Evolutionary conservation across 2,113 vertebrate species (phyloP), one percentile per base, ranked within the genome.

Genomic region (Seriola quinqueradiata): DNA sequence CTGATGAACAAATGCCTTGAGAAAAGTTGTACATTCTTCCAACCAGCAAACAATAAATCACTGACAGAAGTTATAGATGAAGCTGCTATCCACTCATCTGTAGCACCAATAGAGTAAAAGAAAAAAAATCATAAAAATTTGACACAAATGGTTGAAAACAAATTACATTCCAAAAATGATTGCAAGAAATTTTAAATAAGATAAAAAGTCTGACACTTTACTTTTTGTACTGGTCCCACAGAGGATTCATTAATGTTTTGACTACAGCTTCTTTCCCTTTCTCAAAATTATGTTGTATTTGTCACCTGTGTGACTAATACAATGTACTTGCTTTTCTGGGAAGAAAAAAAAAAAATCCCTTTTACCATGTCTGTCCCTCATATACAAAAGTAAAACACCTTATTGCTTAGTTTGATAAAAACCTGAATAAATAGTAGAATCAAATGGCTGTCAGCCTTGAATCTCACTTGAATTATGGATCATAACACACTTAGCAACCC

Each of bases 331-430:
- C 32, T 25, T 68, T 78, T 70, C 4, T 10, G 0, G 7, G 9
- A 19, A 2, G 11, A 8, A 12, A 2, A 52, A 14, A 14, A 59
- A 38, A 55, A 14, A 42, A 25, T 65, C 70, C 70, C 57, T 81
- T 79, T 81, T 44, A 75, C 23, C 7, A 5, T 66, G n/a, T 65
- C 6, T 57, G 11, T 52, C 66, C 66, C 34, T 84, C 16, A 17
- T 55, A 12, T 58, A 40, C n/a, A 78, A 54, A 67, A 54, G 4
- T 14, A 17, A 38, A 79, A 73, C 5, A n/a, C 3, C 1, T 19
- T 36, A 63, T 72, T 81, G n/a, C 54, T 57, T 9, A 8, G 34
- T 66, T 76, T 66, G 10, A 73, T 60, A 40, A 76, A 69, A 65
- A 70, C 0, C 1, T 19, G 21, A 11, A 54, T 42, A 17, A 17